Base-by-base conservation (phyloP, 2,888 invertebrate species). In the Druceiella hillmani region DNA sequence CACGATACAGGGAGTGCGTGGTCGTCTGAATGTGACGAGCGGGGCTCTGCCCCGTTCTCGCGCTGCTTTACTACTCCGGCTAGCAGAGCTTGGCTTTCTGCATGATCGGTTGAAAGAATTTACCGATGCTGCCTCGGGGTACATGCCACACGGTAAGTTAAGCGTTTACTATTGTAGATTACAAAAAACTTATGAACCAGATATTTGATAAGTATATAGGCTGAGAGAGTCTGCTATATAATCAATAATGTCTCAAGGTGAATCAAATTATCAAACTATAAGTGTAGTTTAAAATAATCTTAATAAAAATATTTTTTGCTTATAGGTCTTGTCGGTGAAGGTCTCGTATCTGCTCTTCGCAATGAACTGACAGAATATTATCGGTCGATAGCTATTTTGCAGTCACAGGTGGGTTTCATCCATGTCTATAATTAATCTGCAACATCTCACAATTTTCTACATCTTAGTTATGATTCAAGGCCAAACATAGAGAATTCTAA, bases 281-380 rank as follows among this genome's bases (percentile, higher is more conserved):
- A n/a, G n/a, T n/a, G n/a, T n/a, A n/a, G n/a, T n/a, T n/a, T n/a
- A n/a, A n/a, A n/a, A n/a, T n/a, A n/a, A n/a, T n/a, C n/a, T n/a
- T n/a, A n/a, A n/a, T n/a, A n/a, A n/a, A n/a, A n/a, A n/a, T n/a
- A n/a, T n/a, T 33, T 37, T 31, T 36, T 34, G 38, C 40, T 50
- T 55, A 48, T 56, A 59, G 90, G 91, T 30, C 66, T 85, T 36
- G 84, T 89, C 60, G 84, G 84, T 2, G 87, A 93, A 66, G 90
- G 93, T 34, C 79, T 95, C 48, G 84, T 90, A 37, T 78, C 89
- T 2, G 86, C 87, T 2, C 68, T 97, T 39, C 81, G 87, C 52
- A 81, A 85, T 40, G 90, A 95, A 61, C 66, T 97, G 9, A 84
- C 83, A 0, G 86, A 87, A 55, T 95, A 90, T 63, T 93, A 92